Evolutionary conservation across 1,140 invertebrate genomes (phyloP).

Genomic region (Muscidifurax raptorellus): DNA sequence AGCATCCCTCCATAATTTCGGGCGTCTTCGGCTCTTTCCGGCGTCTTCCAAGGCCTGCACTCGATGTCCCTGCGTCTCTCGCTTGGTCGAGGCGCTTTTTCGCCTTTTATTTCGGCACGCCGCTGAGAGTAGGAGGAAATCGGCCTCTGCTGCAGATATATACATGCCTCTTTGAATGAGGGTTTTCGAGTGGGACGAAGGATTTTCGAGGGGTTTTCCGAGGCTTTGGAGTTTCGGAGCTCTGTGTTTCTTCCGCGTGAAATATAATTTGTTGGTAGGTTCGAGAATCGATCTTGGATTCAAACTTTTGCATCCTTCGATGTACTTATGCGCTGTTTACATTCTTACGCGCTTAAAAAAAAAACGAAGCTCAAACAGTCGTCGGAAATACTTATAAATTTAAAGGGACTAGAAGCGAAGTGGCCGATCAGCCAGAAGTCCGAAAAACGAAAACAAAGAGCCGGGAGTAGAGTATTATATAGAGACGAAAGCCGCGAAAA

Average conservation of each 20-base stretch:
- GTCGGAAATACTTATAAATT: neutral
- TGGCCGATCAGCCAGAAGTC: neutral
- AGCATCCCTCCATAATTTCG: conserved; percentile 62
- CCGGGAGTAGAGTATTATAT: neutral
- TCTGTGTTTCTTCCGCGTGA: too few relatives aligned
- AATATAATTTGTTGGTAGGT: neutral
- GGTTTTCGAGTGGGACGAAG: neutral
- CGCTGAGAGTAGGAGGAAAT: neutral
- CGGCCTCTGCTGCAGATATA: too few relatives aligned
- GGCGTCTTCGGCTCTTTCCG: conserved; percentile 37
- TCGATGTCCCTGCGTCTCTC: neutral
- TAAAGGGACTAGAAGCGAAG: neutral
- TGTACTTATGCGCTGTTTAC: too few relatives aligned
- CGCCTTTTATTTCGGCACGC: neutral
- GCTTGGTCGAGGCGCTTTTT: neutral
- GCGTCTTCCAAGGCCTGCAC: conserved; percentile 2
- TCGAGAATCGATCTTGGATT: too few relatives aligned
- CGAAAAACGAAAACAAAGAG: neutral
- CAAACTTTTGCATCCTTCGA: too few relatives aligned
- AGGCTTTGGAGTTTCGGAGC: neutral
- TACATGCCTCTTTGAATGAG: neutral
- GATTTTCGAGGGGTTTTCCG: neutral
- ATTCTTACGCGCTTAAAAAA: too few relatives aligned
- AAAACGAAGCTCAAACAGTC: neutral
- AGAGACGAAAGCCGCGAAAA: neutral